Conservation (phyloP, 2,797 vertebrate species). For the Phoeniculus purpureus region DNA sequence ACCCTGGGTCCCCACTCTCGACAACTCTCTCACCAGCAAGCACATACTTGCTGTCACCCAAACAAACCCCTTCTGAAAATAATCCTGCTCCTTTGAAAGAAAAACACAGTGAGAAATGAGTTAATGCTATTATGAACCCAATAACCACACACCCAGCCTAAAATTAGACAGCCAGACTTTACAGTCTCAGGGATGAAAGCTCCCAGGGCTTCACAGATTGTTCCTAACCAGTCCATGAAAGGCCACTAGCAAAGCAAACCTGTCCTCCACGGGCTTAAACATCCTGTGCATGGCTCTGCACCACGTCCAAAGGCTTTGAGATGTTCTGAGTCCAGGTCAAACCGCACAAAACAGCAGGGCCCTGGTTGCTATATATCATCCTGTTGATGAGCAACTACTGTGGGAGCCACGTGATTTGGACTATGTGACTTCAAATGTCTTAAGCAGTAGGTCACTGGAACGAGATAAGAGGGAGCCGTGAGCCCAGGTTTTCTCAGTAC, state of each 20-base stretch:
- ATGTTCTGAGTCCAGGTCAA: neutral
- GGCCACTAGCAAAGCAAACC: neutral
- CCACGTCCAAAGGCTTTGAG: neutral
- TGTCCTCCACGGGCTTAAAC: neutral
- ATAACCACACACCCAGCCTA: neutral
- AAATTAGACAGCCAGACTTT: neutral
- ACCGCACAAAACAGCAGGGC: neutral
- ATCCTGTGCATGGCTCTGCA: neutral
- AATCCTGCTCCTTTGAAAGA: neutral
- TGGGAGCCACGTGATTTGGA: neutral
- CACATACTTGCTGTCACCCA: neutral
- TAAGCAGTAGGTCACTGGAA: neutral
- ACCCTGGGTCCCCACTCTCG: neutral
- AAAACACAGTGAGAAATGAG: neutral
- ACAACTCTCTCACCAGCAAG: neutral
- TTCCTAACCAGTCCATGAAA: neutral
- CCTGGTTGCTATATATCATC: neutral
- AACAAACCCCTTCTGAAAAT: neutral
- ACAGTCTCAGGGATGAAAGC: neutral
- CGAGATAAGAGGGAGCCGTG: neutral
- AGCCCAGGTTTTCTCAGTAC: neutral
- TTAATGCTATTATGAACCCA: neutral
- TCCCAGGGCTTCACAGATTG: neutral
- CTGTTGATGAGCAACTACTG: neutral
- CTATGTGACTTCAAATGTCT: neutral